These are phyloP conservation scores for Dasyprocta punctata DNA, from an alignment of 2,113 vertebrate genomes.

Conservation along the genomic window DNA sequence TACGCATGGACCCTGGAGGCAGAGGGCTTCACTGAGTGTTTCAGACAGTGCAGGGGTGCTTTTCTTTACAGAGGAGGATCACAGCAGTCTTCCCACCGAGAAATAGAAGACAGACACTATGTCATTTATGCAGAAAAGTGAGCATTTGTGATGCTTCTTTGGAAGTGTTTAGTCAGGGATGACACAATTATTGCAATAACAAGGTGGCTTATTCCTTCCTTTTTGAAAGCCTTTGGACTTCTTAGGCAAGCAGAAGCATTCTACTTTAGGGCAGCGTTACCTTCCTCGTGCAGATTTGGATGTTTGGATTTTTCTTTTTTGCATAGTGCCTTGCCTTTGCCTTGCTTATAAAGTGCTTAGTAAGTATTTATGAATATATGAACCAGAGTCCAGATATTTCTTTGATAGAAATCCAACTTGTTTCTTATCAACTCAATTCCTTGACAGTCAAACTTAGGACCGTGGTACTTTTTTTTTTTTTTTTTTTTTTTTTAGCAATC, in stretches of 20 bases:
- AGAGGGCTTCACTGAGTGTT: neutral
- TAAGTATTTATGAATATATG: constrained; percentile 38
- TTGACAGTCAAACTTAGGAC: constrained; percentile 62
- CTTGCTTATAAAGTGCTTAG: constrained; percentile 14
- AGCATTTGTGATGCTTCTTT: neutral
- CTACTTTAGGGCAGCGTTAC: neutral
- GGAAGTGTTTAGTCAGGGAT: constrained; percentile 32
- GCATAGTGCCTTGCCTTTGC: neutral
- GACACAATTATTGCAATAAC: neutral
- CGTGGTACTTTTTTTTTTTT: too few species aligned
- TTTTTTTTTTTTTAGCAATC: neutral
- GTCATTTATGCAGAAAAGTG: neutral
- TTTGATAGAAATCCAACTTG: constrained; percentile 25
- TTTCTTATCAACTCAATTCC: constrained; percentile 37
- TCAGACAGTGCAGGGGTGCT: neutral
- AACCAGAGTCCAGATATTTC: neutral
- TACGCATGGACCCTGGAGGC: too few species aligned
- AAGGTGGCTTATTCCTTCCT: neutral
- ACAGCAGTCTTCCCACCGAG: neutral
- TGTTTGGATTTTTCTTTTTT: neutral
- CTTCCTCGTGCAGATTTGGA: neutral
- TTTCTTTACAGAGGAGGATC: neutral
- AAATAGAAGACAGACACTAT: neutral
- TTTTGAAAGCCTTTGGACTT: neutral
- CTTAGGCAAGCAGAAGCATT: constrained; percentile 3